Conservation (phyloP, 2,797 vertebrate genomes). For the Hipposideros larvatus region DNA sequence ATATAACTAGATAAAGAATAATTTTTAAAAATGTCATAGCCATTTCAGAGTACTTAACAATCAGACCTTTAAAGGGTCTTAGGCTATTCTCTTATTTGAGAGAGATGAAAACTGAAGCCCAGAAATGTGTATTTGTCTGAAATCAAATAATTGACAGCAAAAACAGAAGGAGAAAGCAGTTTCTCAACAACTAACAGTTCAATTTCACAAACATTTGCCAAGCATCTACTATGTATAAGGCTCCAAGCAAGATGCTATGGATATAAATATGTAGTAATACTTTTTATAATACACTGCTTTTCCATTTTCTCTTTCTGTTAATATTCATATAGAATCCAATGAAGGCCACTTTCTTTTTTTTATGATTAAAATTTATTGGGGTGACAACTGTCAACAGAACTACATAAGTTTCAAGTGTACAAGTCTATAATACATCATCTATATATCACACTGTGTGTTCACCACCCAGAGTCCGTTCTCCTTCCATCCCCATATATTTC, state of each 20-base stretch:
- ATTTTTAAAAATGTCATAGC: background rate
- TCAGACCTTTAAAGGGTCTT: background rate
- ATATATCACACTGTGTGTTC: too few species aligned
- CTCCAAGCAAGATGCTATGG: background rate
- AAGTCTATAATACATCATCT: too few species aligned
- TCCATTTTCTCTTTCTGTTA: slow-evolving; percentile 2
- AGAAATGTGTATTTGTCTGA: background rate
- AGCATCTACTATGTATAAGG: background rate
- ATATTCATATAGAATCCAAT: slow-evolving; percentile 14
- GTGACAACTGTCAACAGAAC: too few species aligned
- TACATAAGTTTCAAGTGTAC: too few species aligned
- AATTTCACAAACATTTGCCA: slow-evolving; percentile 23
- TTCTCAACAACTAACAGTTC: slow-evolving; percentile 31
- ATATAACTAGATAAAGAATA: background rate
- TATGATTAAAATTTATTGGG: too few species aligned
- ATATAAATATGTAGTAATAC: background rate
- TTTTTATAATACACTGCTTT: background rate
- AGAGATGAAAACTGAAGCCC: slow-evolving; percentile 21
- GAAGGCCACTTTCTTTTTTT: background rate
- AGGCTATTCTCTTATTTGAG: slow-evolving; percentile 40
- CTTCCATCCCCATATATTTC: too few species aligned
- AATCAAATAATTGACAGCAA: slow-evolving; percentile 28
- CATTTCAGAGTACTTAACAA: slow-evolving; percentile 14
- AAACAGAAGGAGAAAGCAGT: slow-evolving; percentile 33
- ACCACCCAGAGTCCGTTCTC: too few species aligned